Conservation (phyloP, 2,888 invertebrate species). For the Brachyopa scutellaris region DNA sequence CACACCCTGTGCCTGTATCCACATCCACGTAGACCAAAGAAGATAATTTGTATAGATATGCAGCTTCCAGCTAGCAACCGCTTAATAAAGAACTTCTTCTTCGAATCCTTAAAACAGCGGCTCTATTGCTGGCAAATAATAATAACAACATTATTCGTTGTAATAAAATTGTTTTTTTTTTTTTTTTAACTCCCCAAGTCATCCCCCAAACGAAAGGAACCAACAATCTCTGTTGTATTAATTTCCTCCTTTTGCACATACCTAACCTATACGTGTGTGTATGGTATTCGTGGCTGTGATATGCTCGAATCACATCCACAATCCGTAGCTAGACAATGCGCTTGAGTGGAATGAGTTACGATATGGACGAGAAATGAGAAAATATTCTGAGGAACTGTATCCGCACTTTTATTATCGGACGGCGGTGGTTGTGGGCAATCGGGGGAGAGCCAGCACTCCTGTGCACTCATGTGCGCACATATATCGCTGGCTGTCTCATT, state of each 20-base stretch:
- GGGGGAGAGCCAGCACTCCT: not conserved
- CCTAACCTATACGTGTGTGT: not conserved
- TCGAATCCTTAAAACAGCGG: conserved; percentile 21
- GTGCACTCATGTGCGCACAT: conserved; percentile 64
- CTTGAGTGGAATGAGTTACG: conserved; percentile 64
- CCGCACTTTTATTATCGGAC: conserved; percentile 68
- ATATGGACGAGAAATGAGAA: conserved; percentile 43
- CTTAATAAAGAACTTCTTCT: conserved; percentile 50
- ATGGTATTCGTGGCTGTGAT: conserved; percentile 23
- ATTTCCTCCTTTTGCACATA: conserved; percentile 52
- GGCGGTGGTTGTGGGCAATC: not conserved
- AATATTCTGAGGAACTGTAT: conserved; percentile 59
- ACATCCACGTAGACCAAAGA: not conserved
- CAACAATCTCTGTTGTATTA: conserved; percentile 63
- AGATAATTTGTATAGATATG: conserved; percentile 16
- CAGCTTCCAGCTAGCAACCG: conserved; percentile 32
- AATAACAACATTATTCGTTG: conserved; percentile 69
- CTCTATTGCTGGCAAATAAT: conserved; percentile 62
- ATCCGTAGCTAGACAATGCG: conserved; percentile 62
- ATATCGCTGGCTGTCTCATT: conserved; percentile 47
- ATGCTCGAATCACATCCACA: conserved; percentile 60
- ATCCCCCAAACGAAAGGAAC: conserved; percentile 12
- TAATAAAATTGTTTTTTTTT: conserved; percentile 60
- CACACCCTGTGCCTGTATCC: conserved; percentile 61
- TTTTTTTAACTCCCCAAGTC: conserved; percentile 36